Evolutionary conservation across 2,797 vertebrate species (phyloP), one percentile per base, ranked within the genome.

Genomic region (Bovichtus diacanthus): DNA sequence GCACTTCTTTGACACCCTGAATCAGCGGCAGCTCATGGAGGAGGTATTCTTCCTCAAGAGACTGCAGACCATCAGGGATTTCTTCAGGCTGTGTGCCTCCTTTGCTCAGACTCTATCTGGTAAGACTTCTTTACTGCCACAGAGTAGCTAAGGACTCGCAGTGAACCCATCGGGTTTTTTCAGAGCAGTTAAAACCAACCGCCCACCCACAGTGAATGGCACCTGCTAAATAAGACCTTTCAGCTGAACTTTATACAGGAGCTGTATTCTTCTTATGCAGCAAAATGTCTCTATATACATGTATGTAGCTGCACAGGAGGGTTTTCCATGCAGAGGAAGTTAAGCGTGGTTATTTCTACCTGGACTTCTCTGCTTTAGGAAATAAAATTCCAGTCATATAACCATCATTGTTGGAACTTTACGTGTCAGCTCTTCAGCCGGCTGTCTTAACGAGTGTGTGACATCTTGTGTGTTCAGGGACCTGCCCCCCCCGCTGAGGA

Each of bases 11-110:
- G 97, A 99, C 72, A 95, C 95, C 62, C 91, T 93, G 43, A 95
- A 92, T 73, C 97, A 98, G 74, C 92, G 97, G 1, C 96, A 97
- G 88, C 95, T 98, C 69, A 93, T 99, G 81, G 97, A 99, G 62
- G 98, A 99, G 61, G 96, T 99, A 23, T 99, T 99, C 93, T 99
- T 99, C 88, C 94, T 99, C 73, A 98, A 97, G 94, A 96, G 98
- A 69, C 95, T 99, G 29, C 98, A 99, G 72, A 98, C 98, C 44
- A 96, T 99, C 92, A 95, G 96, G 27, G 98, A 99, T 50, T 99
- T 99, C 93, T 99, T 99, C 92, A 94, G 95, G 41, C 96, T 99
- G 9, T 99, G 98, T 69, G 95, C 96, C 70, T 97, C 96, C 46
- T 99, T 99, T 66, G 95, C 98, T 46, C 97, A 98, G 92, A 98